These are phyloP conservation scores for Electrona antarctica DNA, from an alignment of 2,113 vertebrate genomes.

Conservation along the genomic window DNA sequence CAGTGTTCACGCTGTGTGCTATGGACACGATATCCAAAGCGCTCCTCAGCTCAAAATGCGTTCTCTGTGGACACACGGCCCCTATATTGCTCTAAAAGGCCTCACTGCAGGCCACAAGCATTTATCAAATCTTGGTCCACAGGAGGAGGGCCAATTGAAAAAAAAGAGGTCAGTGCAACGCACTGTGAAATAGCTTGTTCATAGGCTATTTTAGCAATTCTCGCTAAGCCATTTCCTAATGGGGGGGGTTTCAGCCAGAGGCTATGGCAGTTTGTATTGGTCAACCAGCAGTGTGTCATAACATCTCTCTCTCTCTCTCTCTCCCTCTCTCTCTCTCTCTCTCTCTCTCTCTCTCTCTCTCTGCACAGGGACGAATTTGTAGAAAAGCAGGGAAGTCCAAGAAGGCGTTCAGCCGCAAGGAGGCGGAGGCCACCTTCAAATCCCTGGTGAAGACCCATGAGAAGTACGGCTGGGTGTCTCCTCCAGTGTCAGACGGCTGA, in stretches of 20 bases:
- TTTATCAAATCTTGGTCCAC: slow-evolving; percentile 49
- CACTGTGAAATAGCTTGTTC: neutral
- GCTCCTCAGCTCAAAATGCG: no score
- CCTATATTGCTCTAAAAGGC: slow-evolving; percentile 53
- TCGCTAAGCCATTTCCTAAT: neutral
- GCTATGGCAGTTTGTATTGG: neutral
- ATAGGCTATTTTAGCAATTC: no score
- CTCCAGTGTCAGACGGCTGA: slow-evolving; percentile 97
- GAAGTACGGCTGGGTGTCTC: slow-evolving; percentile 99
- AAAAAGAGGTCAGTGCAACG: neutral
- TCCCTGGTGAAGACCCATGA: slow-evolving; percentile 99
- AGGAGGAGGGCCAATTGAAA: neutral
- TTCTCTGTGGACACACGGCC: no score
- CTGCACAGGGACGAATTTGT: slow-evolving; percentile 93
- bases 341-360: slow-evolving; percentile 31
- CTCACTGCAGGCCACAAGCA: slow-evolving; percentile 39
- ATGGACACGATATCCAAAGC: no score
- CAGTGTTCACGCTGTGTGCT: no score
- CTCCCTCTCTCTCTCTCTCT: neutral
- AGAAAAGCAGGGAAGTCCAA: slow-evolving; percentile 99
- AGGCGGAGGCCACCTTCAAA: slow-evolving; percentile 99
- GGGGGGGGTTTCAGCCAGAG: neutral
- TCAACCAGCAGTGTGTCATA: neutral
- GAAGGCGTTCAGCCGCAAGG: slow-evolving; percentile 99
- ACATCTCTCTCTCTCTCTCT: slow-evolving; percentile 7